Evolutionary conservation across 2,113 vertebrate genomes (phyloP).

Genomic region (Deroptyus accipitrinus): DNA sequence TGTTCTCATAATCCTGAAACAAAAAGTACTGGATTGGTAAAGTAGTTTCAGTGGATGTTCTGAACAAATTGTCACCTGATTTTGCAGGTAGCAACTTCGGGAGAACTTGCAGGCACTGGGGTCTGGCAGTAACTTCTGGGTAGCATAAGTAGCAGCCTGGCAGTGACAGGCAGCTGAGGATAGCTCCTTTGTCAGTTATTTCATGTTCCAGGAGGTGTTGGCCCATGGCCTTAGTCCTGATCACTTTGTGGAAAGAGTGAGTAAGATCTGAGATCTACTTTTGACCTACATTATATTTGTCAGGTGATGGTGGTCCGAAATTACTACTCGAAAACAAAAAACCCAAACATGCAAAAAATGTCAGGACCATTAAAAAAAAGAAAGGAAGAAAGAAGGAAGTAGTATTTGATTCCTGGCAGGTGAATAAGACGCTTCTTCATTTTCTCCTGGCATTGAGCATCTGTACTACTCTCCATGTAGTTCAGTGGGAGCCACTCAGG

Average conservation of each 20-base stretch:
- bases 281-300: not conserved
- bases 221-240: not conserved
- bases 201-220: not conserved
- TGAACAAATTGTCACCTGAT: not conserved
- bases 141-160: not conserved
- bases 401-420: not conserved
- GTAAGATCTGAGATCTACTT: not conserved
- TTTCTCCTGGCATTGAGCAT: not conserved
- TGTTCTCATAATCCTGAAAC: not conserved
- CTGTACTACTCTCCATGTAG: rapidly evolving
- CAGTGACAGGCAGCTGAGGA: not conserved
- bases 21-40: not conserved
- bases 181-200: not conserved
- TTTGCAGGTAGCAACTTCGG: not conserved
- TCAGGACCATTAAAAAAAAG: not conserved
- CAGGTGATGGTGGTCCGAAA: not conserved
- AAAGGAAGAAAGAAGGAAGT: not conserved
- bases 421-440: not conserved
- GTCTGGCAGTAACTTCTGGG: not conserved
- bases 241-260: not conserved
- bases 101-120: not conserved
- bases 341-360: not conserved
- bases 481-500: not conserved
- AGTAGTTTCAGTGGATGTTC: not conserved
- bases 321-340: not conserved